A percentile compares a stretch with the other conserved stretches of the same genome.
Conservation (phyloP, 2,888 invertebrate species). For the Vannuccia rotundouncinata region DNA sequence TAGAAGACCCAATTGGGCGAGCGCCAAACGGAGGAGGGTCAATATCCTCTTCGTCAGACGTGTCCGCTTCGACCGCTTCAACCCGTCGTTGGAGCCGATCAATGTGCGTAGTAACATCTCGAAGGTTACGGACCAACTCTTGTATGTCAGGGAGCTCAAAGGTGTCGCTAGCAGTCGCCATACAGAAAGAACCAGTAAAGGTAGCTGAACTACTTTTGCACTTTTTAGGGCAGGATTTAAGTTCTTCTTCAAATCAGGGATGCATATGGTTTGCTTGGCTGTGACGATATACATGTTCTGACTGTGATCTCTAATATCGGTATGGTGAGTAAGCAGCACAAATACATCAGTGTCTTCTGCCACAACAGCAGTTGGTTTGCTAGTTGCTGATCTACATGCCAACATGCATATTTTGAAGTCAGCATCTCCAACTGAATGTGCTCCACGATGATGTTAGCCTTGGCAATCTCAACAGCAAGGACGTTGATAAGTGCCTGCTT, state of each 20-base stretch:
- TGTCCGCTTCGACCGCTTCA: too few species aligned
- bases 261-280: conserved; percentile 19
- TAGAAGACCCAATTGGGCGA: too few species aligned
- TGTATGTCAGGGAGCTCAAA: too few species aligned
- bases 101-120: too few species aligned
- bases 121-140: too few species aligned
- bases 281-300: conserved; percentile 2
- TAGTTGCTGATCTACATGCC: conserved; percentile 26
- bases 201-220: too few species aligned
- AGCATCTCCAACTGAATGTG: conserved; percentile 26
- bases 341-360: conserved; percentile 24
- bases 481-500: neutral
- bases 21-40: too few species aligned
- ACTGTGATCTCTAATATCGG: conserved; percentile 21
- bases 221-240: conserved; percentile 20
- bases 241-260: conserved; percentile 23
- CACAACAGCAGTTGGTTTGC: conserved; percentile 26
- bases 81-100: too few species aligned
- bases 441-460: conserved; percentile 24
- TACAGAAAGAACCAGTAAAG: too few species aligned
- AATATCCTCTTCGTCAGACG: too few species aligned
- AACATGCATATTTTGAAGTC: conserved; percentile 26
- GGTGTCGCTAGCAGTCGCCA: too few species aligned
- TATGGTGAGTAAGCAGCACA: conserved; percentile 24
- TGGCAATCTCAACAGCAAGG: conserved; percentile 14